Conservation (phyloP, 2,113 vertebrate genomes). For the Lates calcarifer region DNA sequence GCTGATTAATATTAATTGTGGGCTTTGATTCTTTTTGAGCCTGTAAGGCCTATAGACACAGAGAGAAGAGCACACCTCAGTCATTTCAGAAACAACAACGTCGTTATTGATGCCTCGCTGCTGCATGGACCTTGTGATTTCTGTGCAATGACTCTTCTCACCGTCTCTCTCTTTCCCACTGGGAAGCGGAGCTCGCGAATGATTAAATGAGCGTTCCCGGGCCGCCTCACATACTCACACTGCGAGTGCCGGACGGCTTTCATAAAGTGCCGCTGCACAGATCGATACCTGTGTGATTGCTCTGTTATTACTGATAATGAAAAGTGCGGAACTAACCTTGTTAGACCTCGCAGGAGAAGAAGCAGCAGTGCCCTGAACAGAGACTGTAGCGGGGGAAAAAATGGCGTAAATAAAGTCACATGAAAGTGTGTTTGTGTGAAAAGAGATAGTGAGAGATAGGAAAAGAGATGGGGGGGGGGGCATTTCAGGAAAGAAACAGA, state of each 20-base stretch:
- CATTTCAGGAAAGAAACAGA: conserved; percentile 40
- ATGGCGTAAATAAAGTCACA: conserved; percentile 52
- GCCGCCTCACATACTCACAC: conserved; percentile 20
- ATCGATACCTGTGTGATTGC: conserved; percentile 68
- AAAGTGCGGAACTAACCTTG: conserved; percentile 54
- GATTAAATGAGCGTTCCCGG: conserved; percentile 62
- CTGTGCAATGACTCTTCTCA: conserved; percentile 39
- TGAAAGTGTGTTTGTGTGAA: conserved; percentile 54
- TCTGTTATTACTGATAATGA: conserved; percentile 68
- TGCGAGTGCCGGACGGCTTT: conserved; percentile 54
- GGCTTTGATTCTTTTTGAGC: conserved; percentile 1
- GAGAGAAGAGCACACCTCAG: conserved; percentile 23
- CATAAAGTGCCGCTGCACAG: conserved; percentile 57
- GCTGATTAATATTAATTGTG: conserved; percentile 9
- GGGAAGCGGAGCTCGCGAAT: conserved; percentile 34
- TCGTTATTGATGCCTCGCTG: conserved; percentile 39
- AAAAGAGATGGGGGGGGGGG: background rate
- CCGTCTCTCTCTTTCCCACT: conserved; percentile 46
- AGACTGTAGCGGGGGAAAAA: conserved; percentile 8
- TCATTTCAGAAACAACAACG: conserved; percentile 45
- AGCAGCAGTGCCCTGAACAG: background rate
- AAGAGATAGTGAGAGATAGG: conserved; percentile 23
- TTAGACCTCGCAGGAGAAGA: conserved; percentile 40
- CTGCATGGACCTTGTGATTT: conserved; percentile 44
- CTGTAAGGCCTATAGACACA: background rate